phyloP scores from a whole-genome alignment of 2,888 invertebrate species.

The Rugalucina vietnamica region DNA sequence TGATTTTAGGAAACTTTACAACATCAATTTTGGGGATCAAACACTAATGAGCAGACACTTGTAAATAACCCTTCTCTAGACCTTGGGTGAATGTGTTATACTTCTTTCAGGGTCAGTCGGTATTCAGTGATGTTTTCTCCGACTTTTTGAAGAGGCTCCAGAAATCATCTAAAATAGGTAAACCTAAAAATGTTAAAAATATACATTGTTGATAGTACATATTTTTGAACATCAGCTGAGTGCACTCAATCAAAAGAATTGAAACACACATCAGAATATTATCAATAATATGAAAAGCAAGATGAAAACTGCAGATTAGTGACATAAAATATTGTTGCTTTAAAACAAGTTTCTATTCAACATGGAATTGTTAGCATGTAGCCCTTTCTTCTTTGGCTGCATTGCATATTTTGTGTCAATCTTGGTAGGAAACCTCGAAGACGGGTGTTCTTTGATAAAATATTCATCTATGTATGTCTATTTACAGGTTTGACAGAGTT shows the following conservation, averaged over 20 bases:
- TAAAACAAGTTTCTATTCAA: background rate
- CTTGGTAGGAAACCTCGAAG: too few species aligned
- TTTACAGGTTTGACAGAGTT: constrained; percentile 55
- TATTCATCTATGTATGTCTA: too few species aligned
- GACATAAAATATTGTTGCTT: background rate
- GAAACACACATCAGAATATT: background rate
- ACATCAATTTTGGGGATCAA: too few species aligned
- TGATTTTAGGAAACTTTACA: too few species aligned
- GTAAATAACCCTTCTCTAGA: too few species aligned
- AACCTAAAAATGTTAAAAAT: background rate
- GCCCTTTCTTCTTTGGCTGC: background rate
- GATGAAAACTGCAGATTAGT: background rate
- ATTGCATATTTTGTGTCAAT: background rate
- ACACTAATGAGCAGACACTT: too few species aligned
- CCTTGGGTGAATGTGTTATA: too few species aligned
- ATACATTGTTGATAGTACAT: too few species aligned
- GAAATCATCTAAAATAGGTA: constrained; percentile 52
- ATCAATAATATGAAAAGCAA: background rate
- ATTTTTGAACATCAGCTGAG: too few species aligned
- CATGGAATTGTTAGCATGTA: background rate
- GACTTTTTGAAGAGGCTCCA: constrained; percentile 67
- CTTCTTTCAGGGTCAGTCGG: constrained; percentile 66
- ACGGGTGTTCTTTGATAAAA: too few species aligned
- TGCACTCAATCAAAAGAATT: too few species aligned
- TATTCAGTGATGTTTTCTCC: constrained; percentile 64